A percentile compares a stretch with the other conserved stretches of the same genome.
Conservation (phyloP, 2,113 vertebrate species). For the Camarhynchus parvulus region DNA sequence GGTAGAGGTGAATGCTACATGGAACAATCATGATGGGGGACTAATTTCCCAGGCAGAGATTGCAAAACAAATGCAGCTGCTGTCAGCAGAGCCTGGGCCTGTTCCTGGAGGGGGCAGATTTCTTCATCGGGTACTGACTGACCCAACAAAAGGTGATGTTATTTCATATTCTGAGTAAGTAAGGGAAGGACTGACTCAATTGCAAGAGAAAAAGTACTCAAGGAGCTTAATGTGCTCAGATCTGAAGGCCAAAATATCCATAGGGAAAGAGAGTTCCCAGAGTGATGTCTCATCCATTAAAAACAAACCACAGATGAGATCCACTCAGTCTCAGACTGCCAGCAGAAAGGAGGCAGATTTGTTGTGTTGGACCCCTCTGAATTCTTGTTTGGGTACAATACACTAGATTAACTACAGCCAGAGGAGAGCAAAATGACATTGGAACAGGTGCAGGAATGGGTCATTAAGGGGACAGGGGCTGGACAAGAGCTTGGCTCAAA, state of each 20-base stretch:
- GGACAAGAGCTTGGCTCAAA: background rate
- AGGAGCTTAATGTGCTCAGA: background rate
- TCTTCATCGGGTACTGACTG: background rate
- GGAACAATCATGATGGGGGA: background rate
- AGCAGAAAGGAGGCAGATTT: background rate
- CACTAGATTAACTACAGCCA: background rate
- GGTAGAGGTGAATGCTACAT: fast-evolving
- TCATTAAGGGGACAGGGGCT: background rate
- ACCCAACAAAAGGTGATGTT: background rate
- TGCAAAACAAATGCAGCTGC: background rate
- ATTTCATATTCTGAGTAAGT: background rate
- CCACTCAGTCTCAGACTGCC: background rate
- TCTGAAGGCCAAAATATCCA: background rate
- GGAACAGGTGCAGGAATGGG: background rate
- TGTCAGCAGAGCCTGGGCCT: background rate
- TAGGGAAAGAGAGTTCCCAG: background rate
- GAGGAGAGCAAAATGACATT: background rate
- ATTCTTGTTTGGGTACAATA: background rate
- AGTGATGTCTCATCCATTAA: background rate
- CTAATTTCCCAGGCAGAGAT: background rate
- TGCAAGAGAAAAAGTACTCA: background rate
- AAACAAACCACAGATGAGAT: background rate
- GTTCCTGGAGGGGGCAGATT: background rate
- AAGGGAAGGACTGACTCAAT: background rate
- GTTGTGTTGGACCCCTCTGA: background rate